Percentiles rank a stretch among this genome's conserved stretches.
phyloP scores from a whole-genome alignment of 2,113 vertebrate genomes.

The Channa maculata region DNA sequence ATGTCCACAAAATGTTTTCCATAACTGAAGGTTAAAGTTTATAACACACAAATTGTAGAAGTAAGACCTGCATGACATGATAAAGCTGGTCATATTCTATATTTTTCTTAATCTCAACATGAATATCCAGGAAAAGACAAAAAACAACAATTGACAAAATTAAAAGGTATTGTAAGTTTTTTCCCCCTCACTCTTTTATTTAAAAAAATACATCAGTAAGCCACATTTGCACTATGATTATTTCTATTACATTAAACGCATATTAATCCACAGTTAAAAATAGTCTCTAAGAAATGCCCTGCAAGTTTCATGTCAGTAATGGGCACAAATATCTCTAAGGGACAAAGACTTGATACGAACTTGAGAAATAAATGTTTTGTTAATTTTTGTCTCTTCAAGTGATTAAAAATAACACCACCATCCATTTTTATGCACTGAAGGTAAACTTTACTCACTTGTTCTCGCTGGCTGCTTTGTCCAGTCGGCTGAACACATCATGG shows the following conservation, averaged over 20 bases:
- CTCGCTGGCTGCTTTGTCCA: conserved; percentile 85
- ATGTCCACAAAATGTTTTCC: no score
- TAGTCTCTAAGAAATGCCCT: neutral
- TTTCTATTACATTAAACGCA: neutral
- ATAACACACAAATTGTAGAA: no score
- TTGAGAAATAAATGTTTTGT: neutral
- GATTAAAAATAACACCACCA: neutral
- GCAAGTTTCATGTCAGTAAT: neutral
- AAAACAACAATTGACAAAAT: no score
- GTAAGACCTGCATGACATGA: no score
- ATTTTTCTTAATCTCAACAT: no score
- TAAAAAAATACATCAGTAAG: no score
- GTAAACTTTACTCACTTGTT: conserved; percentile 80
- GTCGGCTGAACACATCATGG: conserved; percentile 90
- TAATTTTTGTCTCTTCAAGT: neutral
- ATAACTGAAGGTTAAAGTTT: no score
- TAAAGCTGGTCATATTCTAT: no score
- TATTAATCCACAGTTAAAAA: neutral
- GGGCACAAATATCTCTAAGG: neutral
- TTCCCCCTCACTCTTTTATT: no score
- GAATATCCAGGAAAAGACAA: no score
- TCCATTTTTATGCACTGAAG: neutral
- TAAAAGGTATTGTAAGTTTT: no score
- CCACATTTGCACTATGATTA: no score
- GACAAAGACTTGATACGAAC: neutral